Conservation (phyloP, 2,888 invertebrate species). For the Aleiodes testaceus region DNA sequence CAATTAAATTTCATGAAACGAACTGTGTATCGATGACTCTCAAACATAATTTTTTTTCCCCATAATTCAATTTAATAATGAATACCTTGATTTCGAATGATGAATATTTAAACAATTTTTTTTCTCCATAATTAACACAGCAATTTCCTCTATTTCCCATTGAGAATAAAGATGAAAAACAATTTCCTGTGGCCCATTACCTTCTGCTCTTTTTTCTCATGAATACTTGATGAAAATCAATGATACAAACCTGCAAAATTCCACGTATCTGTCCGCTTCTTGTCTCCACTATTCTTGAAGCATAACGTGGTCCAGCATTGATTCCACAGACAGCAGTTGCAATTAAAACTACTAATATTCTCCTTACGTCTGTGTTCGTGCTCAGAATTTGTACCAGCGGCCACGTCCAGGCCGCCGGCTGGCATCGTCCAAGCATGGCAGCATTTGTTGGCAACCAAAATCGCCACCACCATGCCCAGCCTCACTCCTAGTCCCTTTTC, state of each 20-base stretch:
- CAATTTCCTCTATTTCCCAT: not conserved
- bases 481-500: constrained; percentile 35
- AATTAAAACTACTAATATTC: constrained; percentile 45
- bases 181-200: too few relatives aligned
- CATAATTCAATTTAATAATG: too few relatives aligned
- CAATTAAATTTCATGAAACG: too few relatives aligned
- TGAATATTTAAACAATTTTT: too few relatives aligned
- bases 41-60: too few relatives aligned
- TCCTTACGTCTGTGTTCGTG: constrained; percentile 46
- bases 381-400: constrained; percentile 63
- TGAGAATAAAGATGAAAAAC: too few relatives aligned
- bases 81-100: too few relatives aligned
- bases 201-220: too few relatives aligned
- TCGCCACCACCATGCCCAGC: constrained; percentile 60
- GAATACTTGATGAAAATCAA: not conserved
- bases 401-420: constrained; percentile 67
- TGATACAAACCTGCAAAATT: constrained; percentile 65
- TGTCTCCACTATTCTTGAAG: constrained; percentile 87
- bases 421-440: constrained; percentile 71
- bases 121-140: not conserved
- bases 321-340: constrained; percentile 48
- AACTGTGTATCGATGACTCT: too few relatives aligned
- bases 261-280: constrained; percentile 74
- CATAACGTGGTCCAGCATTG: constrained; percentile 78
- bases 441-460: constrained; percentile 69